A percentile compares a stretch with the other conserved stretches of the same genome.
These are phyloP conservation scores for Penaeus indicus DNA, from an alignment of 1,140 invertebrate genomes.

Conservation along the genomic window DNA sequence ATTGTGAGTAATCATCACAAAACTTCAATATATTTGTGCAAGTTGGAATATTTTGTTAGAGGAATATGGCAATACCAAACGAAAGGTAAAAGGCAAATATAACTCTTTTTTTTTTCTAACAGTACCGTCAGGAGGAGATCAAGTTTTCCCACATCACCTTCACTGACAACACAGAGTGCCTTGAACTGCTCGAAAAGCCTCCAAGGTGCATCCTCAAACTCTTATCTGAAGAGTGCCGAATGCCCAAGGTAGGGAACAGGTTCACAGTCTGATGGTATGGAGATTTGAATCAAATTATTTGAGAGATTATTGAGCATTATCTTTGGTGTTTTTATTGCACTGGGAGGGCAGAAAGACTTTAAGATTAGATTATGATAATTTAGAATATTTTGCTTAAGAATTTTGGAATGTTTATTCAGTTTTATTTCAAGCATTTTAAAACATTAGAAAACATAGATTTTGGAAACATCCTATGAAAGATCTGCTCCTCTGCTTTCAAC, in stretches of 20 bases:
- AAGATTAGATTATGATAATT: too few species aligned
- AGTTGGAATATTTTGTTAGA: slow-evolving; percentile 31
- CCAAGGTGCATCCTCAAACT: slow-evolving; percentile 89
- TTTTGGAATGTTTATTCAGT: too few species aligned
- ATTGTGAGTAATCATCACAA: slow-evolving; percentile 78
- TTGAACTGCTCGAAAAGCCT: slow-evolving; percentile 91
- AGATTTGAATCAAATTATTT: too few species aligned
- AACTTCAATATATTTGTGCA: not conserved
- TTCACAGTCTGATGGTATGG: not conserved
- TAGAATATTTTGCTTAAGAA: too few species aligned
- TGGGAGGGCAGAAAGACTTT: too few species aligned
- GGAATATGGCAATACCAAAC: slow-evolving; percentile 27
- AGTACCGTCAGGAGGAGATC: slow-evolving; percentile 88
- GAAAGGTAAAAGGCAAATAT: not conserved
- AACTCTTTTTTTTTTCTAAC: slow-evolving; percentile 36
- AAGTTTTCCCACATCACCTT: slow-evolving; percentile 90
- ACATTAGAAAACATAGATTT: too few species aligned
- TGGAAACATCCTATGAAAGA: too few species aligned
- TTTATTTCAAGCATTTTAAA: too few species aligned
- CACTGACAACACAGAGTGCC: slow-evolving; percentile 89
- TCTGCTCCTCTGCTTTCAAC: too few species aligned
- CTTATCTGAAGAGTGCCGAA: slow-evolving; percentile 91
- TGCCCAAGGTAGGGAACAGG: slow-evolving; percentile 79
- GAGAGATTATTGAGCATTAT: too few species aligned
- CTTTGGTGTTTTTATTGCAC: too few species aligned